Base-by-base conservation (phyloP, 2,113 vertebrate genomes). In the Choloepus hoffmanni region DNA sequence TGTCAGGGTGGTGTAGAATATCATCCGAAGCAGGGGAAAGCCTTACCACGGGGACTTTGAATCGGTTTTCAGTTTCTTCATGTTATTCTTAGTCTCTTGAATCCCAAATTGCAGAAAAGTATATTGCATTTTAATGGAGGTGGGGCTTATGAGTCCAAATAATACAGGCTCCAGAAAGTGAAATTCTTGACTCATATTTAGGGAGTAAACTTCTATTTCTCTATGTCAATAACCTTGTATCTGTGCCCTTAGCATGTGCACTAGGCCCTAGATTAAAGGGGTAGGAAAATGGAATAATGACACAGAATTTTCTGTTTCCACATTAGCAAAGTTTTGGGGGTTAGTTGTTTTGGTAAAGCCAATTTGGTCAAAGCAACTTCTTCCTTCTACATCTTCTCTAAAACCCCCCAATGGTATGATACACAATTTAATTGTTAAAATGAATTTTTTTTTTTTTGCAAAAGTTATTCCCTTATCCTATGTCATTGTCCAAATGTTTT, bases 31-130 rank as follows among this genome's bases (percentile, higher is more conserved):
- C 81, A 26, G 62, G 58, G 43, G 28, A 78, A 74, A 90, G 74
- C 48, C 84, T 73, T 50, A 28, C 24, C 62, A 28, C 50, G 43
- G 48, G 70, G 90, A 73, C n/a, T 84, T 68, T 90, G 19, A 90
- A 94, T 74, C 33, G 67, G 94, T 81, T 96, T 96, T 85, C 85
- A 55, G 63, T 92, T 97, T 95, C 94, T 92, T 89, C 68, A 40
- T 85, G 30, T 21, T 74, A 58, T 62, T 95, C 88, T 28, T 92
- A 68, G 63, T 63, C 36, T 43, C 48, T 43, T 45, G 30, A 81
- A 53, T 60, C 30, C 73, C 62, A 70, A 94, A 30, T 84, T 82
- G 74, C 73, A 93, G 50, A 78, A 74, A 48, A n/a, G 40, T 33
- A 30, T 6, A 5, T 70, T 76, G 43, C 1, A 7, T 90, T 76